Evolutionary conservation across 2,113 vertebrate species (phyloP), one percentile per base, ranked within the genome.

Genomic region (Gymnarchus niloticus): DNA sequence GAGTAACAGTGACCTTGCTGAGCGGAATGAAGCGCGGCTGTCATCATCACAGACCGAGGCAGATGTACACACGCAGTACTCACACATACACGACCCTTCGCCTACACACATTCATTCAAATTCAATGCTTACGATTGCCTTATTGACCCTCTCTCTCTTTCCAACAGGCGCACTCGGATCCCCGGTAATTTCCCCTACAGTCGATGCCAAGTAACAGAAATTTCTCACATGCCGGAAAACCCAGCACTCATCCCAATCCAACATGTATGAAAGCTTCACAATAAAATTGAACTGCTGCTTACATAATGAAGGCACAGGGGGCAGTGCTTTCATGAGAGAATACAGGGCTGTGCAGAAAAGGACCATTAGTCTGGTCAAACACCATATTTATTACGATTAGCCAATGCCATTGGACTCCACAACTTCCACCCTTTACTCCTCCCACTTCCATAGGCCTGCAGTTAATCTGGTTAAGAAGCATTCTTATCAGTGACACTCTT

Each of bases 201-300:
- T 69, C 25, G 6, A 65, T 33, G 59, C 5, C 28, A 84, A 84
- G 51, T 51, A 49, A 6, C 10, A 37, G 33, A 84, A 48, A 37
- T 83, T 51, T 87, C 76, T 48, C 19, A 21, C 49, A 52, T 77
- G 49, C 49, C 77, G 83, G 87, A 86, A 84, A 81, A 54, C 88
- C 91, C 76, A 87, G 88, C 88, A 86, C 88, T 88, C 87, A 85
- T 85, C 61, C 57, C 69, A 90, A 89, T 92, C 91, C 92, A 94
- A 93, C 91, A 91, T 93, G 93, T 92, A 94, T 93, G 92, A 94
- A 93, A 88, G 81, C 65, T 59, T 33, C 87, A 85, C 89, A 93
- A 92, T 90, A 93, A 95, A 93, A 94, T 92, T 91, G 89, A 91
- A 92, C 88, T 83, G 91, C 92, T 92, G 88, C 90, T 90, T 89